Evolutionary conservation across 2,797 vertebrate species (phyloP).

Genomic region (Pterois miles): DNA sequence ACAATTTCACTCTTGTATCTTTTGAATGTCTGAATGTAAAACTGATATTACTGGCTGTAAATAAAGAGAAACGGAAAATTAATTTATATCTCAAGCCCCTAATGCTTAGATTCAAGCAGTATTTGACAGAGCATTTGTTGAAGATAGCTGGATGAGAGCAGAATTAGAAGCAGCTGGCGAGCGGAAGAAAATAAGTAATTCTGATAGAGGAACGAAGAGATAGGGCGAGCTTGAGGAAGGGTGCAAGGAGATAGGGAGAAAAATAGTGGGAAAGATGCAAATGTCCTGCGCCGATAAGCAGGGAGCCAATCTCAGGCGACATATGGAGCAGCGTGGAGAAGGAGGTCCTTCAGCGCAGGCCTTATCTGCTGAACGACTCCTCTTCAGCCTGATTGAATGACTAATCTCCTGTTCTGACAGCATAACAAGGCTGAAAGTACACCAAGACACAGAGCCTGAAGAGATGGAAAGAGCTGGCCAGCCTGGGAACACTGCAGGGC

Average conservation of each 20-base stretch:
- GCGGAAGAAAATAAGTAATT: constrained; percentile 42
- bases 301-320: constrained; percentile 68
- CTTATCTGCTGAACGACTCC: constrained; percentile 76
- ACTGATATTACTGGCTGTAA: constrained; percentile 39
- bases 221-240: constrained; percentile 37
- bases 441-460: constrained; percentile 64
- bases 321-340: constrained; percentile 69
- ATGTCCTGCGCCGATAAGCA: constrained; percentile 68
- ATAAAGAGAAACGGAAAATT: constrained; percentile 39
- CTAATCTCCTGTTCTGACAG: constrained; percentile 80
- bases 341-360: constrained; percentile 70
- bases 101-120: constrained; percentile 53
- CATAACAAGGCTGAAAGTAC: constrained; percentile 72
- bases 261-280: constrained; percentile 66
- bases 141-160: constrained; percentile 43
- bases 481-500: constrained; percentile 54
- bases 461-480: constrained; percentile 51
- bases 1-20: constrained; percentile 55
- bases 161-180: constrained; percentile 41
- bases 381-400: constrained; percentile 82
- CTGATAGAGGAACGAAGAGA: constrained; percentile 48
- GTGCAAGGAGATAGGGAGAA: constrained; percentile 33
- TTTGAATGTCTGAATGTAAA: constrained; percentile 58
- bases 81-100: constrained; percentile 35
- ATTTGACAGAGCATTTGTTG: constrained; percentile 52